These are phyloP conservation scores for Ianthella basta DNA, from an alignment of 37 sponge, comb jelly and placozoan genomes.

Conservation along the genomic window DNA sequence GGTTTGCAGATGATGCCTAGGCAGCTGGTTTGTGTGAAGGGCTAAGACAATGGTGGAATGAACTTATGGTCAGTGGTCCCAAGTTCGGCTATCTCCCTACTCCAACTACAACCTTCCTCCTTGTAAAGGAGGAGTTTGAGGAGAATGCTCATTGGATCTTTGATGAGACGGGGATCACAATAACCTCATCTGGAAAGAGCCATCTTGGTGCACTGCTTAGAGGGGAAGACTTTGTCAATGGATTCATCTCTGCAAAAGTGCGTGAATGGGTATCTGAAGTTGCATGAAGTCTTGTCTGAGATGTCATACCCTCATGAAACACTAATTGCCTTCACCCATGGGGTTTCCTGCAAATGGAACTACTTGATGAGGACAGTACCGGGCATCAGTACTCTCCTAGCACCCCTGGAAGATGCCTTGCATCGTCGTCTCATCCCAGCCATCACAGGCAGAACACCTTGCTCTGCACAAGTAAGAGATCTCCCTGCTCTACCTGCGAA, in stretches of 20 bases:
- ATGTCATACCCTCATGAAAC: not conserved
- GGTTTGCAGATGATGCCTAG: too few relatives aligned
- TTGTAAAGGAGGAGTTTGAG: too few relatives aligned
- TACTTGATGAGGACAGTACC: not conserved
- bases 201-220: not conserved
- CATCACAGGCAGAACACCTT: not conserved
- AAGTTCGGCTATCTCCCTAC: too few relatives aligned
- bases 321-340: not conserved
- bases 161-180: too few relatives aligned
- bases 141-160: too few relatives aligned
- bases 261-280: not conserved
- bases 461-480: not conserved
- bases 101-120: too few relatives aligned
- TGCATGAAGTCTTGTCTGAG: conserved; percentile 12
- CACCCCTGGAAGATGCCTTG: not conserved
- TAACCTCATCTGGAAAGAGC: too few relatives aligned
- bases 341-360: not conserved
- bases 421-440: not conserved
- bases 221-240: not conserved
- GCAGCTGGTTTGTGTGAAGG: too few relatives aligned
- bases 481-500: not conserved
- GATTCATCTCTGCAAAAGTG: not conserved
- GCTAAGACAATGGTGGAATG: too few relatives aligned
- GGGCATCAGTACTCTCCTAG: not conserved
- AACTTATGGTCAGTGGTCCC: too few relatives aligned